These are phyloP conservation scores for Archivesica marissinica DNA, from an alignment of 1,140 invertebrate genomes.

Conservation along the genomic window DNA sequence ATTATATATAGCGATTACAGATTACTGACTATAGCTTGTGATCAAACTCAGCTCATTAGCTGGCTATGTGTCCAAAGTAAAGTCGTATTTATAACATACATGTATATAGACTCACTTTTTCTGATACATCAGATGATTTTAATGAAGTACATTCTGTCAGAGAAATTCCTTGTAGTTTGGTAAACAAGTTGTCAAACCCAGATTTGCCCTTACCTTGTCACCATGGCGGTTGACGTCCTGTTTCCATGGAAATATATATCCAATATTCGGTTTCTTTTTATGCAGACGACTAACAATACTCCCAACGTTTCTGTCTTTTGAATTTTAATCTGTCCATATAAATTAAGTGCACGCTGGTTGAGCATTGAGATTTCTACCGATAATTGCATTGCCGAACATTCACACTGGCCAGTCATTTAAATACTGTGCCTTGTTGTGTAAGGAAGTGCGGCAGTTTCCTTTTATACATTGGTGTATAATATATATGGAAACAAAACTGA, in stretches of 20 bases:
- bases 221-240: conserved; percentile 30
- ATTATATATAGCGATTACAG: no score
- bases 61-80: no score
- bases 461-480: conserved; percentile 6
- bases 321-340: conserved; percentile 28
- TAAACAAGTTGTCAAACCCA: neutral
- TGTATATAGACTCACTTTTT: no score
- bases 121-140: no score
- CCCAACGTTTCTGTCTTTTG: conserved; percentile 7
- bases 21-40: no score
- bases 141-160: no score
- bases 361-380: neutral
- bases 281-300: neutral
- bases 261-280: conserved; percentile 34
- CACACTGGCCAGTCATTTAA: conserved; percentile 24
- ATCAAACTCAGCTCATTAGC: no score
- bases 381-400: neutral
- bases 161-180: no score
- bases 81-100: no score
- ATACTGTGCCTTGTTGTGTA: neutral
- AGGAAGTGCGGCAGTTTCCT: conserved; percentile 11
- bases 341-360: neutral
- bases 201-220: conserved; percentile 41
- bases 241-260: conserved; percentile 42
- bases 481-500: conserved; percentile 43